A percentile compares a stretch with the other conserved stretches of the same genome.
Conservation (phyloP, 2,113 vertebrate genomes). For the Ranitomeya imitator region DNA sequence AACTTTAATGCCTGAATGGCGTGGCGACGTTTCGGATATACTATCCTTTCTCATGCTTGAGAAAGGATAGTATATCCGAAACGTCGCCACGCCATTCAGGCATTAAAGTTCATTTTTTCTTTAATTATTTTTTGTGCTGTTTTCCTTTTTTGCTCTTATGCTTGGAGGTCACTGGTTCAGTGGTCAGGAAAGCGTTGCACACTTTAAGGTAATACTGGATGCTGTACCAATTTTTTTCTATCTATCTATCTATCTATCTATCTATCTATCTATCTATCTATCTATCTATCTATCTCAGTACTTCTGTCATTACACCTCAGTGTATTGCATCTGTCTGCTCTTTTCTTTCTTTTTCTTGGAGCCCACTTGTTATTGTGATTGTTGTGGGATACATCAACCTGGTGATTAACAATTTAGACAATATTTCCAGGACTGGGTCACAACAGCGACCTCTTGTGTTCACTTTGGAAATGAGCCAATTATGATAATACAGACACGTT, state of each 20-base stretch:
- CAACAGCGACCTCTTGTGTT: slow-evolving; percentile 77
- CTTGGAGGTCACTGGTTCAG: too few relatives aligned
- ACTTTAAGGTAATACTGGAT: too few relatives aligned
- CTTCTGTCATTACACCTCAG: not conserved
- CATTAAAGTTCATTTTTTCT: too few relatives aligned
- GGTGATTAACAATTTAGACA: slow-evolving; percentile 60
- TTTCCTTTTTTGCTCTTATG: too few relatives aligned
- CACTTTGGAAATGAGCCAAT: slow-evolving; percentile 58
- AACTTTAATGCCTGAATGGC: too few relatives aligned
- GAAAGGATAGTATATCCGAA: too few relatives aligned
- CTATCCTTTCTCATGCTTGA: too few relatives aligned
- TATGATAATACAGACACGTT: slow-evolving; percentile 16
- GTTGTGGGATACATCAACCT: slow-evolving; percentile 58
- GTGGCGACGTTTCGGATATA: too few relatives aligned
- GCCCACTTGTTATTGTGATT: slow-evolving; percentile 44
- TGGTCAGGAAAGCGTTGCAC: too few relatives aligned
- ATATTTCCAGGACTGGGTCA: slow-evolving; percentile 60
- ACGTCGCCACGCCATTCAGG: too few relatives aligned
- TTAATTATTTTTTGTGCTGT: too few relatives aligned
- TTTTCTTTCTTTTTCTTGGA: not conserved
- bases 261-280: not conserved
- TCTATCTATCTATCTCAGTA: not conserved
- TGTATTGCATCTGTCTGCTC: not conserved
- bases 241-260: not conserved
- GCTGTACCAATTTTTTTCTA: too few relatives aligned